Conservation (phyloP, 2,113 vertebrate genomes). For the Vireo altiloquus region DNA sequence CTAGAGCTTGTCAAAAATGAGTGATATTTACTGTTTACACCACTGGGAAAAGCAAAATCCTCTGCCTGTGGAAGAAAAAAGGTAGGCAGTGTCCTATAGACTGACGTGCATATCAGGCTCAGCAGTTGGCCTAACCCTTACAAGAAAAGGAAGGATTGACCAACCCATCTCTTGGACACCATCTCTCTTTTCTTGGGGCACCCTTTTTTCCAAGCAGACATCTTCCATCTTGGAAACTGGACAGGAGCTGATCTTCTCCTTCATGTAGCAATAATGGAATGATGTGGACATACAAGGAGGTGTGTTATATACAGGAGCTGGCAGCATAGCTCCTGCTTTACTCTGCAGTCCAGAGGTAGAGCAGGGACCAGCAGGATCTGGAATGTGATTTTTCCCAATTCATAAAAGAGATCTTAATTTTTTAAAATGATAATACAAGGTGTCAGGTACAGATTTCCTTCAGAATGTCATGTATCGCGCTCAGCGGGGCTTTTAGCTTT, state of each 20-base stretch:
- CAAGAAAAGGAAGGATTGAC: background rate
- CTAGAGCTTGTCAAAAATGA: background rate
- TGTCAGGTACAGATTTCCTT: slow-evolving; percentile 40
- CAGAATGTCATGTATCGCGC: background rate
- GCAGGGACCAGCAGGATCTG: background rate
- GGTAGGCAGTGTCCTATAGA: background rate
- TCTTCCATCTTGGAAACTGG: background rate
- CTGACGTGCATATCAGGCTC: background rate
- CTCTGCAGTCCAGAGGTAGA: background rate
- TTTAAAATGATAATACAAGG: background rate
- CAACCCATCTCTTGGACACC: background rate
- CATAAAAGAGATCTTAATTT: background rate
- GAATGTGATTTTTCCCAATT: background rate
- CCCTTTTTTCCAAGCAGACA: background rate
- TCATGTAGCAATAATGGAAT: background rate
- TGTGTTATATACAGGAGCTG: background rate
- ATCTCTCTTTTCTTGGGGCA: background rate
- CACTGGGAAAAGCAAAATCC: background rate
- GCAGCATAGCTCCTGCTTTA: background rate
- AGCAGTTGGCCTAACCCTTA: background rate
- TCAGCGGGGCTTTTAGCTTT: slow-evolving; percentile 39
- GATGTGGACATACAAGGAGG: background rate
- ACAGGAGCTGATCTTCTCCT: background rate
- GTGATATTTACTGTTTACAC: background rate
- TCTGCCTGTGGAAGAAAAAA: background rate